Conservation (phyloP, 2,888 invertebrate genomes). For the Amphipoea oculea region DNA sequence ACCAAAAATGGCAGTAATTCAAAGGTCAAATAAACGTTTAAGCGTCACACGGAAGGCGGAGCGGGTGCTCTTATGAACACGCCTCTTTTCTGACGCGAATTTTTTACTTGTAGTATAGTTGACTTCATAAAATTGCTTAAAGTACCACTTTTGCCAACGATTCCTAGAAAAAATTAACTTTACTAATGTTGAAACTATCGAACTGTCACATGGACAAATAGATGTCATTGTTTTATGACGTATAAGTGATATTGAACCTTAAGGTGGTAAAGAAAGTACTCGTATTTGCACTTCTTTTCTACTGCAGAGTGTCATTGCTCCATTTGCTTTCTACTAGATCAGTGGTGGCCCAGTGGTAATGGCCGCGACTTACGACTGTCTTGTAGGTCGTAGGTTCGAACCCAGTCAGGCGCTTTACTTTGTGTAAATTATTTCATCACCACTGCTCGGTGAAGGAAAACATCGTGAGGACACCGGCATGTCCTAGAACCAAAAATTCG, state of each 20-base stretch:
- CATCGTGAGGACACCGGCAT: background rate
- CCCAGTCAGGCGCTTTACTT: background rate
- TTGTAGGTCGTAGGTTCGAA: background rate
- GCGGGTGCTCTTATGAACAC: slow-evolving; percentile 23
- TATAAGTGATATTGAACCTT: background rate
- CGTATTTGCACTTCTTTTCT: background rate
- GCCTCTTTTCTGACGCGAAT: slow-evolving; percentile 40
- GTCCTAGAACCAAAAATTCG: background rate
- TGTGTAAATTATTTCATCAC: background rate
- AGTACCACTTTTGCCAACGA: background rate
- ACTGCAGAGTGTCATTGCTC: background rate
- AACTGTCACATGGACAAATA: too few species aligned
- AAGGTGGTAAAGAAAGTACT: background rate
- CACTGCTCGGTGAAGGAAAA: background rate
- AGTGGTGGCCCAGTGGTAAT: background rate
- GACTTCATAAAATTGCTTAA: background rate
- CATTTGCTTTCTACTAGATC: too few species aligned
- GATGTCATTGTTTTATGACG: too few species aligned
- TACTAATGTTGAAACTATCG: too few species aligned
- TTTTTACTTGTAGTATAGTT: background rate
- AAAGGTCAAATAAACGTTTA: slow-evolving; percentile 40
- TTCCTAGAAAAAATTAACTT: background rate
- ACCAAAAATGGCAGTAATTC: slow-evolving; percentile 18
- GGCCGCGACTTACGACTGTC: background rate
- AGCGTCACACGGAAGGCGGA: slow-evolving; percentile 39